These are phyloP conservation scores for Nycticebus coucang DNA, from an alignment of 2,113 vertebrate genomes.

Conservation along the genomic window DNA sequence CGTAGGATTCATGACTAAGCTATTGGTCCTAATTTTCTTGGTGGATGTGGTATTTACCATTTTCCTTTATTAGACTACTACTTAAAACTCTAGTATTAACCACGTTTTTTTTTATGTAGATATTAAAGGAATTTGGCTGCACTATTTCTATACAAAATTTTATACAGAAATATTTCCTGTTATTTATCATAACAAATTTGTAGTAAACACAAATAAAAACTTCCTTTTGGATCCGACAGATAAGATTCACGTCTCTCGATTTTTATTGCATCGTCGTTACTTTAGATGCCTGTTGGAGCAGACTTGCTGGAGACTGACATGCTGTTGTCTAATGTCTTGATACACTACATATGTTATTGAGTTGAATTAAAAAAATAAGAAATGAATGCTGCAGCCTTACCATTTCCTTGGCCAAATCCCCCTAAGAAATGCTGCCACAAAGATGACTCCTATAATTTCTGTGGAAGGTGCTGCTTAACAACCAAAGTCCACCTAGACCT, in stretches of 20 bases:
- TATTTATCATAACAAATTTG: neutral
- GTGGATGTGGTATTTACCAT: neutral
- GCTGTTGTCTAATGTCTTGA: neutral
- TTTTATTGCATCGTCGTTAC: neutral
- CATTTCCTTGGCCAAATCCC: neutral
- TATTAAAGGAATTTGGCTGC: conserved; percentile 1
- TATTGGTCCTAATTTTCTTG: neutral
- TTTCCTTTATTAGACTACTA: neutral
- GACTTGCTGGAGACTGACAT: neutral
- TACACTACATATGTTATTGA: neutral
- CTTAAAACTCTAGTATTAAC: neutral
- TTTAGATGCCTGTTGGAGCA: neutral
- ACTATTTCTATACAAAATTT: neutral
- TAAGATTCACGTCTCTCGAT: neutral
- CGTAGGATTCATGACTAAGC: neutral
- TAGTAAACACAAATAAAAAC: neutral
- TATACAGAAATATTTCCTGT: conserved; percentile 15
- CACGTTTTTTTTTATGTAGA: neutral
- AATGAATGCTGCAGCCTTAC: neutral
- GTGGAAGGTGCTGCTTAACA: neutral
- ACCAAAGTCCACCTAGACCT: no score
- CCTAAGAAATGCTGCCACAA: neutral
- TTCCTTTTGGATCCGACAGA: neutral
- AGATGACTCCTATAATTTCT: no score
- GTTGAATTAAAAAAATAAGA: neutral